These are phyloP conservation scores for Sinocyclocheilus maitianheensis DNA, from an alignment of 2,113 vertebrate species.

Conservation along the genomic window DNA sequence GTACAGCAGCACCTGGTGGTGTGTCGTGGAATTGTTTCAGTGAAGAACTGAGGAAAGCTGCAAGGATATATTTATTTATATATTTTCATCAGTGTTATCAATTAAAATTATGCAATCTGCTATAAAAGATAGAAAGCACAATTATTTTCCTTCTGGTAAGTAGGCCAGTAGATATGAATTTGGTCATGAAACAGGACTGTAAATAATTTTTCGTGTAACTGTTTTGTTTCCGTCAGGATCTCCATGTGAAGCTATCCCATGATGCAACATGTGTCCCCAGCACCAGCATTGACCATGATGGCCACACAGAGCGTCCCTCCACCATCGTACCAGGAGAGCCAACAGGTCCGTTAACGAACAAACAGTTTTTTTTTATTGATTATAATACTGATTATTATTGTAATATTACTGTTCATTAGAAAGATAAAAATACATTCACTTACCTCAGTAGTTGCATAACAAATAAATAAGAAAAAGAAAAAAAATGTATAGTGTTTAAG, in stretches of 20 bases:
- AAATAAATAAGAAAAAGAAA: too few species aligned
- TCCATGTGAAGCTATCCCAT: constrained; percentile 97
- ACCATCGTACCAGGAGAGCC: constrained; percentile 96
- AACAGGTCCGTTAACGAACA: constrained; percentile 83
- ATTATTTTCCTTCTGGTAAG: background rate
- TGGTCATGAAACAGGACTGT: background rate
- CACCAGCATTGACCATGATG: constrained; percentile 98
- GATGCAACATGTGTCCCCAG: constrained; percentile 99
- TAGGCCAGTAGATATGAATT: background rate
- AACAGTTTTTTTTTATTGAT: too few species aligned
- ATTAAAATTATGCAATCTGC: background rate
- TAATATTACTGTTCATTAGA: too few species aligned
- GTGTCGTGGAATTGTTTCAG: constrained; percentile 43
- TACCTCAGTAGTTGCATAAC: too few species aligned
- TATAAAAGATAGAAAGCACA: background rate
- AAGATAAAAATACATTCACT: too few species aligned
- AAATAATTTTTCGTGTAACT: background rate
- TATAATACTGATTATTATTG: too few species aligned
- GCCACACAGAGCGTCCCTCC: constrained; percentile 98
- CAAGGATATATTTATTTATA: background rate
- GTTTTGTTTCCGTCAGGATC: constrained; percentile 76
- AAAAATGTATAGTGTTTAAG: too few species aligned
- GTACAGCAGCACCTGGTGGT: constrained; percentile 70
- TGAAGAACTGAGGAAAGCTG: background rate
- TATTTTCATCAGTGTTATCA: background rate